phyloP scores from a whole-genome alignment of 2,888 invertebrate species.

The Rutpela maculata region DNA sequence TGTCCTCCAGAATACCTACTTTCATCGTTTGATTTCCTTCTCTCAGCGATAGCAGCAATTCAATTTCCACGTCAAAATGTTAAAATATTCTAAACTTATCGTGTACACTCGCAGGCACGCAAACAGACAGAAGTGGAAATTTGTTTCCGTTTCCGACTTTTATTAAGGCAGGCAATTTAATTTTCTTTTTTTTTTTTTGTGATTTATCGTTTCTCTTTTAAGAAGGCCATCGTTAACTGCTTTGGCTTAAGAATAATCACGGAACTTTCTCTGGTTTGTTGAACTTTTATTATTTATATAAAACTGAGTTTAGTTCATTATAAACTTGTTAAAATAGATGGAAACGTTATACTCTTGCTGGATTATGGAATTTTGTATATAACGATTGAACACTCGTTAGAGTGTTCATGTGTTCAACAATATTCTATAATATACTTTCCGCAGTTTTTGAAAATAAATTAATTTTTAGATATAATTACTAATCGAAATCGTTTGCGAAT shows the following conservation, averaged over 20 bases:
- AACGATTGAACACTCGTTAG: too few relatives aligned
- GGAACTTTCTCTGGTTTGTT: too few relatives aligned
- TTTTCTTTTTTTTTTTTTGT: slow-evolving; percentile 18
- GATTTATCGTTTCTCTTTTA: slow-evolving; percentile 9
- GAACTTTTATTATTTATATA: too few relatives aligned
- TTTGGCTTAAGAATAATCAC: background rate
- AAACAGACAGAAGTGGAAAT: slow-evolving; percentile 39
- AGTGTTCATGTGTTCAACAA: too few relatives aligned
- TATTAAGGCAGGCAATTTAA: slow-evolving; percentile 28
- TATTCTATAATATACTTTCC: too few relatives aligned
- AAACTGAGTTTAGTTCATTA: too few relatives aligned
- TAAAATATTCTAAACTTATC: slow-evolving; percentile 28
- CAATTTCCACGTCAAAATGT: slow-evolving; percentile 27
- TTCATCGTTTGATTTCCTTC: slow-evolving; percentile 13
- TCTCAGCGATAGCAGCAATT: background rate
- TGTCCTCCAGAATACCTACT: background rate
- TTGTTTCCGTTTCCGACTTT: slow-evolving; percentile 38
- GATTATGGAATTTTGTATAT: too few relatives aligned
- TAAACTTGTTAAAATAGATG: too few relatives aligned
- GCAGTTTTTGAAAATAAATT: too few relatives aligned
- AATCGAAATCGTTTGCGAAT: too few relatives aligned
- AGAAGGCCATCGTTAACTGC: background rate
- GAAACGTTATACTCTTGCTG: too few relatives aligned
- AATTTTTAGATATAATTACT: too few relatives aligned
- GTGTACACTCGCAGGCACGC: slow-evolving; percentile 36